phyloP scores from a whole-genome alignment of 1,140 invertebrate species.

The Aphis craccivora region DNA sequence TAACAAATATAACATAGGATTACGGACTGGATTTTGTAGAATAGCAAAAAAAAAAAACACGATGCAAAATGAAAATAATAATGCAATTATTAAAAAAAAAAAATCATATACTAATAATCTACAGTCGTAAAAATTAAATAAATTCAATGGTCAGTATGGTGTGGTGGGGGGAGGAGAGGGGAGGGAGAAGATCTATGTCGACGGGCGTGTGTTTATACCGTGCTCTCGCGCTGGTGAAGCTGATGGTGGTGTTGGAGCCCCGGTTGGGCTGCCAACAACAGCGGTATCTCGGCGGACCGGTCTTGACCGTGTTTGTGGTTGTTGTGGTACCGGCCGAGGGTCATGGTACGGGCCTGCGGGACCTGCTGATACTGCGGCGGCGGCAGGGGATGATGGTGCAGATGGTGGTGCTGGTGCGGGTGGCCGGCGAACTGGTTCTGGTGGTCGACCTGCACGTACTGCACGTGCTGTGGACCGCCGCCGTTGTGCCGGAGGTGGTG shows the following conservation, averaged over 20 bases:
- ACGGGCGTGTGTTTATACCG: constrained; percentile 57
- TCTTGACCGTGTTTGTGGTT: constrained; percentile 69
- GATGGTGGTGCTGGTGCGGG: background rate
- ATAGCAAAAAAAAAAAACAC: background rate
- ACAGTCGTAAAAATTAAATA: background rate
- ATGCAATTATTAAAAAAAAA: background rate
- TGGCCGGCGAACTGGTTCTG: background rate
- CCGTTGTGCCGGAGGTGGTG: constrained; percentile 2
- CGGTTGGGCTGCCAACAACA: constrained; percentile 64
- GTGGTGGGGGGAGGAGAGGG: too few relatives aligned
- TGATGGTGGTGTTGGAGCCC: constrained; percentile 61
- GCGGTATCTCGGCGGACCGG: constrained; percentile 64
- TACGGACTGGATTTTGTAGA: background rate
- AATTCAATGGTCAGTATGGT: background rate
- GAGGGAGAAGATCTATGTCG: background rate
- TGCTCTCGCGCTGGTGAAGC: constrained; percentile 64
- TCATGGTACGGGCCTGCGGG: background rate
- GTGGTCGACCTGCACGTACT: constrained; percentile 40
- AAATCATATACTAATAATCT: background rate
- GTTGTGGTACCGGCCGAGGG: constrained; percentile 60
- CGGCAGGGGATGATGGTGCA: background rate
- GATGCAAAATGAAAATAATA: background rate
- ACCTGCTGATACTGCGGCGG: background rate
- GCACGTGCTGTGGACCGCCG: background rate
- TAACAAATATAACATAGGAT: background rate